These are phyloP conservation scores for Microchrysa polita DNA, from an alignment of 2,888 invertebrate species.

Conservation along the genomic window DNA sequence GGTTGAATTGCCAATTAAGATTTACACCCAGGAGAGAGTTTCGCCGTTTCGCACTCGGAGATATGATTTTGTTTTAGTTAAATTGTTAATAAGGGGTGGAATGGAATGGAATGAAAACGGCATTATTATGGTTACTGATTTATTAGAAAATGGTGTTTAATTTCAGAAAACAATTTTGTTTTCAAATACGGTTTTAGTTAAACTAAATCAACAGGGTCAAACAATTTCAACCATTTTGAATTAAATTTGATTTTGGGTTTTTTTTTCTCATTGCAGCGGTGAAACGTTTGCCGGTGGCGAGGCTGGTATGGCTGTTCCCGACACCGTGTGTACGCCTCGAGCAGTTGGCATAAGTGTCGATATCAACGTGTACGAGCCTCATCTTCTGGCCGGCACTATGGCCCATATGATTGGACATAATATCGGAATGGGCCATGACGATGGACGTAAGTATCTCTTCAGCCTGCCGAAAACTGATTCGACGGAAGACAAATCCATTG, in stretches of 20 bases:
- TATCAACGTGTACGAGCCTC: slow-evolving; percentile 92
- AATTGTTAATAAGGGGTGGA: too few relatives aligned
- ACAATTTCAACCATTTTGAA: not conserved
- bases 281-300: slow-evolving; percentile 88
- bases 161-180: not conserved
- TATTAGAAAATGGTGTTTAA: too few relatives aligned
- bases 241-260: not conserved
- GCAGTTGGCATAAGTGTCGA: slow-evolving; percentile 95
- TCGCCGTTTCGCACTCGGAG: too few relatives aligned
- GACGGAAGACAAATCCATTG: too few relatives aligned
- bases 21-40: too few relatives aligned
- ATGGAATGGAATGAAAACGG: too few relatives aligned
- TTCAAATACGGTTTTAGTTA: not conserved
- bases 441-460: slow-evolving; percentile 72
- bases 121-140: too few relatives aligned
- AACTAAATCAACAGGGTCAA: not conserved
- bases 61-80: too few relatives aligned
- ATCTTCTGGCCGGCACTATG: slow-evolving; percentile 94
- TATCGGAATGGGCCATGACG: slow-evolving; percentile 96
- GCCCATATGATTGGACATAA: slow-evolving; percentile 99
- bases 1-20: too few relatives aligned
- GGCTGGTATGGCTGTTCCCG: slow-evolving; percentile 92
- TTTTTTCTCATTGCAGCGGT: slow-evolving; percentile 69
- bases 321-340: slow-evolving; percentile 91
- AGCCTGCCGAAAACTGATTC: not conserved